Base-by-base conservation (phyloP, 2,888 invertebrate genomes). In the Tipula lateralis region DNA sequence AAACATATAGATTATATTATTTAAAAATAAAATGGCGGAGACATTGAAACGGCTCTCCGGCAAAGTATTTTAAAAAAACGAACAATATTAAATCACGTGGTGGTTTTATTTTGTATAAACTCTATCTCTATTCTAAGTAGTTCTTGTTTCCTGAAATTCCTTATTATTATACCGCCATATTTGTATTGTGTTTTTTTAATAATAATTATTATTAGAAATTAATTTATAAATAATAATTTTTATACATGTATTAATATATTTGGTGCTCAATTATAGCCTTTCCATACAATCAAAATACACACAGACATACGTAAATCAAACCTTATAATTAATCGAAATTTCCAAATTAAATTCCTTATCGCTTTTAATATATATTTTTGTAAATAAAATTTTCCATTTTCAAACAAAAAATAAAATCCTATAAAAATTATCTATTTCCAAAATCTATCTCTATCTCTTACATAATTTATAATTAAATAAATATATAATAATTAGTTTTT, bases 21-120 rank as follows among this genome's bases (percentile, higher is more conserved):
- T 66, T 66, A 24, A 50, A 50, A 50, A 50, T 66, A 66, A 66
- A 66, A 66, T 66, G 66, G 66, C 66, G 66, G 66, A 66, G 24
- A 24, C 66, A 66, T 66, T 66, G 9, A 66, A 66, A 66, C 66
- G 66, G 66, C 24, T 24, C 24, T 66, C 24, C 24, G 66, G 12
- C 24, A 24, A 24, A 19, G 9, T 24, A 66, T 66, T 24, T n/a
- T 24, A 66, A 66, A 24, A 66, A 66, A 66, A 66, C 44, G 66
- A 66, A 3, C 66, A 66, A 66, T 24, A 24, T 66, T 24, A 19
- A 66, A 24, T 66, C 66, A 66, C 66, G 9, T 66, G 24, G 66
- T 66, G 66, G 66, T 66, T 66, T 50, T 66, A 66, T 66, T 13
- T 66, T 66, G 66, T 66, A 66, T 24, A 66, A 66, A 66, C 24